phyloP scores from a whole-genome alignment of 2,113 vertebrate species.

The Raja brachyura region DNA sequence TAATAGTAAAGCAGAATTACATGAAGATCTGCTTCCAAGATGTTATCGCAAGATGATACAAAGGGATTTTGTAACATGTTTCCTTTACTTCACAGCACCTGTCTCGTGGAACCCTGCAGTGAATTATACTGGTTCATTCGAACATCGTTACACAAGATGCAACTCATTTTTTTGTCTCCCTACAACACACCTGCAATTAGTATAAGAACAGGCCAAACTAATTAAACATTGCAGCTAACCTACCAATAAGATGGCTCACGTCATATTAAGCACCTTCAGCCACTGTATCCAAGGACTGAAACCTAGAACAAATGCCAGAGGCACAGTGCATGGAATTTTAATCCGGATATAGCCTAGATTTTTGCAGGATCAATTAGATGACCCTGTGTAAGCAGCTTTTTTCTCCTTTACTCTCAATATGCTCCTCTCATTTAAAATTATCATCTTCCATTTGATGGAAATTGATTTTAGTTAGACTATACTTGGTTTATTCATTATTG shows the following conservation, averaged over 20 bases:
- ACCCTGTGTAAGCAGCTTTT: slow-evolving; percentile 11
- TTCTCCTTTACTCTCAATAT: neutral
- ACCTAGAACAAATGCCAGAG: neutral
- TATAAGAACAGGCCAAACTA: neutral
- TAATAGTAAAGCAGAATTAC: neutral
- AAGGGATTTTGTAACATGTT: too few relatives aligned
- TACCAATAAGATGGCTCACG: neutral
- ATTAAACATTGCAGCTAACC: neutral
- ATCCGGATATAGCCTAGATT: slow-evolving; percentile 27
- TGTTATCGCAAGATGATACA: too few relatives aligned
- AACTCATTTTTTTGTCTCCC: neutral
- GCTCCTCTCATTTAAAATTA: neutral
- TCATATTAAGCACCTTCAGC: neutral
- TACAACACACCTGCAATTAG: too few relatives aligned
- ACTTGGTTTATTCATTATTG: too few relatives aligned
- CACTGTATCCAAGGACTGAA: neutral
- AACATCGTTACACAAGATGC: neutral
- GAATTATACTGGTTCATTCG: neutral
- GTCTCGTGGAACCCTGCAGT: neutral
- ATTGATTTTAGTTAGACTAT: slow-evolving; percentile 16
- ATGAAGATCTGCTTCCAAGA: neutral
- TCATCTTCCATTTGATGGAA: neutral
- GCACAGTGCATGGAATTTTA: neutral
- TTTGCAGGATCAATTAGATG: neutral
- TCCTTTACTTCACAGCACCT: neutral